These are phyloP conservation scores for Phylloscopus trochiloides DNA, from an alignment of 2,113 vertebrate genomes.

Conservation along the genomic window DNA sequence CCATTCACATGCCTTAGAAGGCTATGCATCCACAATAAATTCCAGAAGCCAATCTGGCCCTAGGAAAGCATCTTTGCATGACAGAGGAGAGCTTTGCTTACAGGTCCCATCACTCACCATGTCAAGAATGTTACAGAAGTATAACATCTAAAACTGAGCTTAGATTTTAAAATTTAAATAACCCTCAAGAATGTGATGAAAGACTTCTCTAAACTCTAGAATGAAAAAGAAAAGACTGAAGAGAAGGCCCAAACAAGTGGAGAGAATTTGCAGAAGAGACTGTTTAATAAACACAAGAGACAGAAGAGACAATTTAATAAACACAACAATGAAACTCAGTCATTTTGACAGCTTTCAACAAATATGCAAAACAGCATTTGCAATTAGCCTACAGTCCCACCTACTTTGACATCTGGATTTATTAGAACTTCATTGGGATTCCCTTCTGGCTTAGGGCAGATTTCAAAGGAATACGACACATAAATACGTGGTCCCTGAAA, in stretches of 20 bases:
- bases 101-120: background rate
- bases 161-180: background rate
- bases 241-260: background rate
- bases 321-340: background rate
- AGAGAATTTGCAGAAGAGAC: background rate
- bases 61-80: background rate
- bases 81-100: background rate
- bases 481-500: background rate
- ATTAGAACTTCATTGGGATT: background rate
- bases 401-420: background rate
- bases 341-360: background rate
- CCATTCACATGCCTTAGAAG: background rate
- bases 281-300: background rate
- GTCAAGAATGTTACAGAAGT: background rate
- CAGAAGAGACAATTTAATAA: background rate
- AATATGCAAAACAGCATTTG: background rate
- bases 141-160: background rate
- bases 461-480: rapidly evolving
- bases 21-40: background rate
- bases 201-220: background rate
- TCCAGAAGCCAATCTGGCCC: background rate
- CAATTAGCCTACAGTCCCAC: background rate
- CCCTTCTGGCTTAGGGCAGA: background rate
- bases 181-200: background rate
- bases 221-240: background rate